These are phyloP conservation scores for Poecile atricapillus DNA, from an alignment of 2,113 vertebrate genomes.

Conservation along the genomic window DNA sequence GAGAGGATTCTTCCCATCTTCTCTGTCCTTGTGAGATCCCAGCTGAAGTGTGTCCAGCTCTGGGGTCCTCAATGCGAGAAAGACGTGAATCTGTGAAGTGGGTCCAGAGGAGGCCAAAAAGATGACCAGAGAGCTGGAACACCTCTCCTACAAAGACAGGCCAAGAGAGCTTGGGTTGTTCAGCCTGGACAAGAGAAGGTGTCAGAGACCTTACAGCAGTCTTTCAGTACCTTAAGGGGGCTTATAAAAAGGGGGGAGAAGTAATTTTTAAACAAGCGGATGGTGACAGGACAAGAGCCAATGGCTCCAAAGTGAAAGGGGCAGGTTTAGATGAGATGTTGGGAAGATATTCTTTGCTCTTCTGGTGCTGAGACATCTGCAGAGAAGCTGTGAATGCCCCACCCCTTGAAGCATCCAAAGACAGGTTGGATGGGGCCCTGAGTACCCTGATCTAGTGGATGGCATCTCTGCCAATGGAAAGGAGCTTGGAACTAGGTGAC, in stretches of 20 bases:
- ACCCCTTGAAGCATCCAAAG: not conserved
- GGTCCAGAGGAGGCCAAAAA: not conserved
- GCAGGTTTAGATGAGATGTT: not conserved
- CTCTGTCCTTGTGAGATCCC: not conserved
- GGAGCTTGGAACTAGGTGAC: not conserved
- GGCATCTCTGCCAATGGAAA: not conserved
- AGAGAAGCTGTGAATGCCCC: not conserved
- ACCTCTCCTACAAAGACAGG: not conserved
- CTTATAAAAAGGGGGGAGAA: not conserved
- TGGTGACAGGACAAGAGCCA: not conserved
- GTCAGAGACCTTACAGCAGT: not conserved
- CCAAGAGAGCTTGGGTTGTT: not conserved
- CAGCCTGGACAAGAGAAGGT: not conserved
- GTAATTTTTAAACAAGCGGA: not conserved
- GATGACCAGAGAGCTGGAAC: not conserved
- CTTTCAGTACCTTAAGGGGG: not conserved
- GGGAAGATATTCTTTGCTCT: not conserved
- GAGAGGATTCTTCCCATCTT: not conserved
- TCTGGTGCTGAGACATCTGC: not conserved
- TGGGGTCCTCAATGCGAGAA: not conserved
- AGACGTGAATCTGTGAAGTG: not conserved
- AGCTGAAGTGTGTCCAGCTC: not conserved
- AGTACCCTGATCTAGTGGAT: not conserved
- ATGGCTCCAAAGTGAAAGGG: not conserved
- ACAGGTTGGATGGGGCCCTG: not conserved